Evolutionary conservation across 2,113 vertebrate species (phyloP).

Genomic region (Scytalopus superciliaris): DNA sequence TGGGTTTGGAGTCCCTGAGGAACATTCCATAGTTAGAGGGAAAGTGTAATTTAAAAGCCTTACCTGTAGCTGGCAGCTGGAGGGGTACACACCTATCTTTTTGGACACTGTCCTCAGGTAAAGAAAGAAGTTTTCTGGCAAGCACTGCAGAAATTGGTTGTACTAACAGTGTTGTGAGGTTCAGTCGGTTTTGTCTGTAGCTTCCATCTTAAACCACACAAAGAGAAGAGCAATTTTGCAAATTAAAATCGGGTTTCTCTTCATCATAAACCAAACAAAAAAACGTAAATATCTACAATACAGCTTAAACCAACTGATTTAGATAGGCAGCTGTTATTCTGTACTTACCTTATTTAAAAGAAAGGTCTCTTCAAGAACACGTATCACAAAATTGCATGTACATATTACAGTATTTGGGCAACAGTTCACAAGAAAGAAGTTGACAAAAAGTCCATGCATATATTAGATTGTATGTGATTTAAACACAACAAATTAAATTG

Average conservation of each 20-base stretch:
- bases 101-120: conserved; percentile 8
- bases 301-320: neutral
- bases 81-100: conserved; percentile 76
- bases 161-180: conserved; percentile 84
- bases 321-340: neutral
- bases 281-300: neutral
- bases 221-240: neutral
- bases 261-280: neutral
- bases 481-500: neutral
- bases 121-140: conserved; percentile 78
- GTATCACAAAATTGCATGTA: neutral
- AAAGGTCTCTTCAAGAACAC: neutral
- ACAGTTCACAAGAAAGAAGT: neutral
- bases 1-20: neutral
- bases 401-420: neutral
- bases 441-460: neutral
- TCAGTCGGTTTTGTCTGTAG: conserved; percentile 70
- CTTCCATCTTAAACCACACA: conserved; percentile 69
- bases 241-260: neutral
- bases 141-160: conserved; percentile 87
- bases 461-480: neutral
- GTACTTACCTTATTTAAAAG: neutral
- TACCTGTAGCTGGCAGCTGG: conserved; percentile 79
- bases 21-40: neutral
- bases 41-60: neutral